Percentiles rank a stretch among this genome's conserved stretches.
Evolutionary conservation across 2,113 vertebrate genomes (phyloP).

Genomic region (Mirza zaza): DNA sequence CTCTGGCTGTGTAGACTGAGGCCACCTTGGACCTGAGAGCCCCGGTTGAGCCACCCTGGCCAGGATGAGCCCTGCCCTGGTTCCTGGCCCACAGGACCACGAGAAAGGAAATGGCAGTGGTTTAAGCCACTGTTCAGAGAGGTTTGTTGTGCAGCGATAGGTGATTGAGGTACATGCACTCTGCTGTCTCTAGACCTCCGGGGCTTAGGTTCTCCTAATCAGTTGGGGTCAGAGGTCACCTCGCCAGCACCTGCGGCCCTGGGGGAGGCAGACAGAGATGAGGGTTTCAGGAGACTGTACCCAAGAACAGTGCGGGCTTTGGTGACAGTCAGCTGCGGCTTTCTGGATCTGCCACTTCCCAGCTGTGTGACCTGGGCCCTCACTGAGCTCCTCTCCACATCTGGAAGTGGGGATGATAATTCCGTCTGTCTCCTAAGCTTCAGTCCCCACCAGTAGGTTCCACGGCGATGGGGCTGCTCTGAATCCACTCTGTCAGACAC

Average conservation of each 20-base stretch:
- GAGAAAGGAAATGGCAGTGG: neutral
- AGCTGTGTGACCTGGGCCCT: neutral
- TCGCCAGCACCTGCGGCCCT: neutral
- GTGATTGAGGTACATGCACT: neutral
- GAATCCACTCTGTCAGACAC: neutral
- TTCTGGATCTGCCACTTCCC: neutral
- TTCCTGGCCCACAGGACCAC: neutral
- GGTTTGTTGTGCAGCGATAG: neutral
- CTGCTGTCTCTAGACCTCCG: neutral
- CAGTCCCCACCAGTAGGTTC: neutral
- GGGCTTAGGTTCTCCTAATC: neutral
- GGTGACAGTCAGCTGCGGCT: neutral
- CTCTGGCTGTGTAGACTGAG: neutral
- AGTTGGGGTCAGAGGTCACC: neutral
- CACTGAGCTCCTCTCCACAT: neutral
- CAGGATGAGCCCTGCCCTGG: neutral
- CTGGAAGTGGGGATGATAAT: neutral
- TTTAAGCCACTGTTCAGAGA: neutral
- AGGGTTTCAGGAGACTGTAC: neutral
- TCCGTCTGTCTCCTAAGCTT: neutral
- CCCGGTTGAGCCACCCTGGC: too few relatives aligned
- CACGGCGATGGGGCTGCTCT: neutral
- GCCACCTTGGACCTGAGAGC: neutral
- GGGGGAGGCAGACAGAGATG: neutral
- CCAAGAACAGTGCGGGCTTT: neutral